These are phyloP conservation scores for Phragmatobia fuliginosa DNA, from an alignment of 2,888 invertebrate species.

Conservation along the genomic window DNA sequence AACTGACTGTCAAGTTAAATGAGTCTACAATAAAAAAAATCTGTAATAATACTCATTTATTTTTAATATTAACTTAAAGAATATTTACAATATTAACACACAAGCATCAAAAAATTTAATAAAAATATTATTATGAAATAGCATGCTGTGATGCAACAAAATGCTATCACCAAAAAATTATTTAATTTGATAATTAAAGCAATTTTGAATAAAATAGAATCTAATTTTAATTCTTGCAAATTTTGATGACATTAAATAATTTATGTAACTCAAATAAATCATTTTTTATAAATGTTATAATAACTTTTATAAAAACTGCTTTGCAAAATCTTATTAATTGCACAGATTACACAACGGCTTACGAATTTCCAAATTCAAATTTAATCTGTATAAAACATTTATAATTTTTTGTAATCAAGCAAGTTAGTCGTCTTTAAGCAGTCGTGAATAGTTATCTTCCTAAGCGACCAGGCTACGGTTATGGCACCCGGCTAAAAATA, in stretches of 20 bases:
- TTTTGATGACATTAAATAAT: not conserved
- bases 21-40: no score
- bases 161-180: not conserved
- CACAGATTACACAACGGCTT: not conserved
- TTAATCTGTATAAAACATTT: not conserved
- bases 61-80: no score
- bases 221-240: not conserved
- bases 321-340: not conserved
- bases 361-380: not conserved
- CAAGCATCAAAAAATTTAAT: no score
- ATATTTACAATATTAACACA: no score
- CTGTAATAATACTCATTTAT: no score
- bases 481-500: not conserved
- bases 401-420: not conserved
- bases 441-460: no score
- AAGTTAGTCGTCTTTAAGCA: no score
- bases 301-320: not conserved
- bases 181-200: not conserved
- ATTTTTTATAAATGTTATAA: not conserved
- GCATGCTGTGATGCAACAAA: not conserved
- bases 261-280: not conserved
- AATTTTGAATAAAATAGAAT: not conserved
- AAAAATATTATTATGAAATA: not conserved
- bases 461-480: no score
- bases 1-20: not conserved